Percentiles rank a stretch among this genome's conserved stretches.
These are phyloP conservation scores for Ictidomys tridecemlineatus DNA, from an alignment of 2,113 vertebrate species.

Conservation along the genomic window DNA sequence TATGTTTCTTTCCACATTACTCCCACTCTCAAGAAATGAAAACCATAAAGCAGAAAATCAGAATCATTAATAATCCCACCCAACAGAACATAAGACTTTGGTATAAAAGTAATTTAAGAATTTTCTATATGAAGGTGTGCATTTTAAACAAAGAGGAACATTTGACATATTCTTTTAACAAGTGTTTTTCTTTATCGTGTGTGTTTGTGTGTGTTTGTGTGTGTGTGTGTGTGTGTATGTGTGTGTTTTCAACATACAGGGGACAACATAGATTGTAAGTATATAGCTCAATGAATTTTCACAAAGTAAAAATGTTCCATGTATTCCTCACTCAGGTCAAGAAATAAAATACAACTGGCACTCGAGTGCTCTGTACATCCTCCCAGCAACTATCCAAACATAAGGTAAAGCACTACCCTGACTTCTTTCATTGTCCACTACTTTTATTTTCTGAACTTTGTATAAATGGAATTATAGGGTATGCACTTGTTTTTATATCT, in stretches of 20 bases:
- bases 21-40: slow-evolving; percentile 3
- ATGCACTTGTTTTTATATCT: slow-evolving; percentile 23
- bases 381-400: neutral
- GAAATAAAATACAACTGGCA: neutral
- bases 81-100: neutral
- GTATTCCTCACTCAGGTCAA: neutral
- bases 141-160: neutral
- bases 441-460: slow-evolving; percentile 7
- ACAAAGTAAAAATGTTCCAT: neutral
- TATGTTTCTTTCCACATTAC: neutral
- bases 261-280: neutral
- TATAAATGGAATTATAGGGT: neutral
- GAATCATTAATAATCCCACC: neutral
- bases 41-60: slow-evolving; percentile 23
- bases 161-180: neutral
- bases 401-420: slow-evolving; percentile 20
- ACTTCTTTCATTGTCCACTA: neutral
- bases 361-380: neutral
- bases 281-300: neutral
- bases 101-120: neutral
- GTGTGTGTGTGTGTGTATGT: neutral
- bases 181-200: neutral
- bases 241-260: neutral
- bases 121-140: neutral
- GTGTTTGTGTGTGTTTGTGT: neutral